phyloP scores from a whole-genome alignment of 2,797 vertebrate genomes.

The Emydoidea blandingii region DNA sequence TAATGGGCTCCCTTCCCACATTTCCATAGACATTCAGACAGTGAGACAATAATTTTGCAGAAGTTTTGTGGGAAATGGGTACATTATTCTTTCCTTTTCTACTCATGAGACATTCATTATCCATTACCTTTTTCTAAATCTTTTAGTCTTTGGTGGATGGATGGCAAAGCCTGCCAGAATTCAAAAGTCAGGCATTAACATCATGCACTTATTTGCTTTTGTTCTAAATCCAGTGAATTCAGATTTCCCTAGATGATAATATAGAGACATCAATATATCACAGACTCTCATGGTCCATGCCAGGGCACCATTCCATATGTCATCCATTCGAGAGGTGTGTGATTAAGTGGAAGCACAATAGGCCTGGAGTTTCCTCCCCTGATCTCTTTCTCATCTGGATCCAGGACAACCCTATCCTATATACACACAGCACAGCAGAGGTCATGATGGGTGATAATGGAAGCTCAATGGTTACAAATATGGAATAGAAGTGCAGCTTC shows the following conservation, averaged over 20 bases:
- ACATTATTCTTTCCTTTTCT: not conserved
- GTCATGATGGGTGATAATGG: not conserved
- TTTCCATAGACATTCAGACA: not conserved
- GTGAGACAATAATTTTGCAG: accelerated
- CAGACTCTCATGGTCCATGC: not conserved
- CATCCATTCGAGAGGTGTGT: not conserved
- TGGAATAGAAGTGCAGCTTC: not conserved
- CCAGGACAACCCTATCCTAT: not conserved
- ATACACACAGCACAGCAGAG: not conserved
- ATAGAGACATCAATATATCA: not conserved
- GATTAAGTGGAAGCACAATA: not conserved
- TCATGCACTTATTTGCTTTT: not conserved
- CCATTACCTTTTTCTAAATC: not conserved
- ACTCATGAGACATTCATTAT: not conserved
- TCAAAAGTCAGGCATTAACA: not conserved
- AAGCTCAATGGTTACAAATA: not conserved
- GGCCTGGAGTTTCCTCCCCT: not conserved
- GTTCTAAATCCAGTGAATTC: not conserved
- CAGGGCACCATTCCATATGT: not conserved
- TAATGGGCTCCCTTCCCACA: not conserved
- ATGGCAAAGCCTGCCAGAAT: not conserved
- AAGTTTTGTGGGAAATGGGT: not conserved
- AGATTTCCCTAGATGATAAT: not conserved
- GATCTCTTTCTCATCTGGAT: not conserved
- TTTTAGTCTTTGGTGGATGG: not conserved